These are phyloP conservation scores for Potamarius usumacintae DNA, from an alignment of 2,113 vertebrate genomes.

Conservation along the genomic window DNA sequence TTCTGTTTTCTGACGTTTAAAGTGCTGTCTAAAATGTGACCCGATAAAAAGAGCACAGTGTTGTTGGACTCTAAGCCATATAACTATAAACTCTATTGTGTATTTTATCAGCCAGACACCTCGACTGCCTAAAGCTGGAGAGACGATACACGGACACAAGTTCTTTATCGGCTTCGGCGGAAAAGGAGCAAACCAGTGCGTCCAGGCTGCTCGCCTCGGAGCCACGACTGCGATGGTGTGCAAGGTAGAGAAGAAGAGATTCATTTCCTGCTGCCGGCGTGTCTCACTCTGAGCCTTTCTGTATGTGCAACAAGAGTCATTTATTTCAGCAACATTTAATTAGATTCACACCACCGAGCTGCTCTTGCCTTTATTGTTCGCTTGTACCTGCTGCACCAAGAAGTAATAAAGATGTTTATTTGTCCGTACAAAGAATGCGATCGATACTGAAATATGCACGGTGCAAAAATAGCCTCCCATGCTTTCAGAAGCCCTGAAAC, in stretches of 20 bases:
- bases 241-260: conserved; percentile 79
- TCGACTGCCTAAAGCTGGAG: conserved; percentile 88
- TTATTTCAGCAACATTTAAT: not conserved
- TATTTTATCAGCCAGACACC: conserved; percentile 79
- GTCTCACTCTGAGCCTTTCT: not conserved
- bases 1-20: not conserved
- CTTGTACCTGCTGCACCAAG: conserved; percentile 8
- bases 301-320: not conserved
- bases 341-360: conserved; percentile 17
- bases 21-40: not conserved
- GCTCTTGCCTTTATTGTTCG: not conserved
- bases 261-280: not conserved
- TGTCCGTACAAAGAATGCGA: conserved; percentile 69
- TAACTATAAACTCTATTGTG: conserved; percentile 30
- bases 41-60: not conserved
- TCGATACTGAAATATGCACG: conserved; percentile 74
- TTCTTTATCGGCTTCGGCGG: conserved; percentile 96
- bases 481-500: conserved; percentile 75
- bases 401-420: conserved; percentile 65
- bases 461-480: conserved; percentile 75
- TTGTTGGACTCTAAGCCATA: not conserved
- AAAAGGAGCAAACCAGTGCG: conserved; percentile 97
- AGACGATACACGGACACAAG: conserved; percentile 91
- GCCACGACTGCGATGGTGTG: conserved; percentile 87
- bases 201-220: conserved; percentile 90